phyloP scores from a whole-genome alignment of 2,113 vertebrate species.

The Lagenorhynchus albirostris region DNA sequence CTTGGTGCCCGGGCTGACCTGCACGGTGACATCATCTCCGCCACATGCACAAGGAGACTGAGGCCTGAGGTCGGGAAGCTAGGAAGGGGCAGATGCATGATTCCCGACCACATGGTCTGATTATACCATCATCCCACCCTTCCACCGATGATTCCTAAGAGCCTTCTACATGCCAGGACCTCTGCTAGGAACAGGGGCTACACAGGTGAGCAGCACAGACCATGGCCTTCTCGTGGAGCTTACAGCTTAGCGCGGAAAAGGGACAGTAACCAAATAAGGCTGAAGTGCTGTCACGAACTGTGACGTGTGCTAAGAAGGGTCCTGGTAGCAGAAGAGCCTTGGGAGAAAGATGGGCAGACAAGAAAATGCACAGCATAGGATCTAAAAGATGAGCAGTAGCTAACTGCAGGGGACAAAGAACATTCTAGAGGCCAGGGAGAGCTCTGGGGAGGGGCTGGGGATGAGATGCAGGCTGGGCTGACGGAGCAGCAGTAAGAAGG shows the following conservation, averaged over 20 bases:
- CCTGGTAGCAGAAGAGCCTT: not conserved
- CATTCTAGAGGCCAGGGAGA: not conserved
- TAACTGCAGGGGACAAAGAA: rapidly evolving
- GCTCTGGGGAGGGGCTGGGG: not conserved
- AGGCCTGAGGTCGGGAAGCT: not conserved
- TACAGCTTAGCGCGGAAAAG: not conserved
- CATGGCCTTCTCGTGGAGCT: rapidly evolving
- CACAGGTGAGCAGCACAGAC: not conserved
- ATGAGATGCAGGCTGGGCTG: too few species aligned
- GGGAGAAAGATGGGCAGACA: not conserved
- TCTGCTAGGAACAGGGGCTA: not conserved
- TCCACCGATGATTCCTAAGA: rapidly evolving
- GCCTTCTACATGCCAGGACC: too few species aligned
- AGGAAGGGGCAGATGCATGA: not conserved
- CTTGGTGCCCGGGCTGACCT: too few species aligned
- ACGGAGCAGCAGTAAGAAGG: too few species aligned
- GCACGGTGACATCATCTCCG: rapidly evolving
- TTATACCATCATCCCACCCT: rapidly evolving
- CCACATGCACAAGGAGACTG: not conserved
- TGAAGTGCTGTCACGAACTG: too few species aligned
- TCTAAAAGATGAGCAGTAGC: too few species aligned
- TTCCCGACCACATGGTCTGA: rapidly evolving
- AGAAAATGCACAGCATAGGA: rapidly evolving
- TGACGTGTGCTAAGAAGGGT: not conserved
- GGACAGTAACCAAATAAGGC: too few species aligned